Conservation (phyloP, 2,113 vertebrate species). For the Charadrius vociferus region DNA sequence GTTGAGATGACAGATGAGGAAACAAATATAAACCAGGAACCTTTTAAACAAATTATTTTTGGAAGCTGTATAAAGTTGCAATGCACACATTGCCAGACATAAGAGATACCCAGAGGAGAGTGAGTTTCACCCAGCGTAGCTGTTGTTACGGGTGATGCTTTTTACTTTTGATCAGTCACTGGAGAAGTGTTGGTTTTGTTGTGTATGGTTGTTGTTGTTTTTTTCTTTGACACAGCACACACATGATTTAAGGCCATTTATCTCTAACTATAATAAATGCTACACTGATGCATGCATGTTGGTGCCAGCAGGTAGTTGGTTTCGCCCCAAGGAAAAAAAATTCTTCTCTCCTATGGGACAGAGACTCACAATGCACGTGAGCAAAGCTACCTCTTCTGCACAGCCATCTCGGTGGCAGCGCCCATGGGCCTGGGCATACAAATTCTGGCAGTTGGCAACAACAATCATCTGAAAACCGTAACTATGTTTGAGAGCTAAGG, state of each 20-base stretch:
- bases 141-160: neutral
- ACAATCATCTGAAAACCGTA: fast-evolving
- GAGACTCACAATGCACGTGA: fast-evolving
- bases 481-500: neutral
- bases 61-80: neutral
- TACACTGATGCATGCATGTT: neutral
- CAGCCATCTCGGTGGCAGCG: neutral
- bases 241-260: neutral
- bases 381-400: neutral
- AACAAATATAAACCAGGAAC: conserved; percentile 41
- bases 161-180: neutral
- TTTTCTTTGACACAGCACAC: neutral
- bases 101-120: neutral
- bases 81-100: neutral
- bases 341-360: neutral
- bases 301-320: neutral
- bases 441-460: neutral
- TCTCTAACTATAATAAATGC: neutral
- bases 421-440: neutral
- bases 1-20: conserved; percentile 17
- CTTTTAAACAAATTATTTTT: conserved; percentile 37
- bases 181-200: neutral
- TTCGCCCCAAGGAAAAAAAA: neutral
- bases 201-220: neutral
- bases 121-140: neutral